Evolutionary conservation across 2,113 vertebrate species (phyloP).

Genomic region (Centrocercus urophasianus): DNA sequence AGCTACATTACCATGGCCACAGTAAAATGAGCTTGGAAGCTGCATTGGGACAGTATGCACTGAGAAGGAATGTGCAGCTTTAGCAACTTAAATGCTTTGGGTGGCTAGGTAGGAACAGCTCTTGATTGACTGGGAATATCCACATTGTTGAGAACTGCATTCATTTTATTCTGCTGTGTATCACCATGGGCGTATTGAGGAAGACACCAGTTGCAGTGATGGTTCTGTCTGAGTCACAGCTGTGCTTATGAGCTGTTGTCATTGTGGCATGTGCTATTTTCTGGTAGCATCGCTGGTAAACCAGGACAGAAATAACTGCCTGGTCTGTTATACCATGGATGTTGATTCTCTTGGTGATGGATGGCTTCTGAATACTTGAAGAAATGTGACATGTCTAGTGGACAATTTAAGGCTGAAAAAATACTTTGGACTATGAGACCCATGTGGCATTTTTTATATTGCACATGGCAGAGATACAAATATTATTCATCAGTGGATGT

Average conservation of each 20-base stretch:
- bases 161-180: neutral
- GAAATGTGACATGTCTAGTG: neutral
- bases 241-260: neutral
- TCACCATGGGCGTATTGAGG: neutral
- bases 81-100: neutral
- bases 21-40: neutral
- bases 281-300: neutral
- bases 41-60: neutral
- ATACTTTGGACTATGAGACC: neutral
- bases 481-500: neutral
- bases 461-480: neutral
- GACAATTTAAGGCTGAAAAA: neutral
- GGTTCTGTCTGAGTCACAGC: neutral
- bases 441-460: neutral
- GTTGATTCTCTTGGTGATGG: neutral
- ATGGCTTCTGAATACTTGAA: neutral
- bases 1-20: neutral
- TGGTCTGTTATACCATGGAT: fast-evolving
- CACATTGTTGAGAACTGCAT: neutral
- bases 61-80: neutral
- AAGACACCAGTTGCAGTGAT: neutral
- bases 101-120: neutral
- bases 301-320: neutral
- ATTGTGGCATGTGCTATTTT: neutral
- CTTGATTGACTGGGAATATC: neutral